Evolutionary conservation across 2,797 vertebrate genomes (phyloP).

Genomic region (Oceanodroma leucorhoa): DNA sequence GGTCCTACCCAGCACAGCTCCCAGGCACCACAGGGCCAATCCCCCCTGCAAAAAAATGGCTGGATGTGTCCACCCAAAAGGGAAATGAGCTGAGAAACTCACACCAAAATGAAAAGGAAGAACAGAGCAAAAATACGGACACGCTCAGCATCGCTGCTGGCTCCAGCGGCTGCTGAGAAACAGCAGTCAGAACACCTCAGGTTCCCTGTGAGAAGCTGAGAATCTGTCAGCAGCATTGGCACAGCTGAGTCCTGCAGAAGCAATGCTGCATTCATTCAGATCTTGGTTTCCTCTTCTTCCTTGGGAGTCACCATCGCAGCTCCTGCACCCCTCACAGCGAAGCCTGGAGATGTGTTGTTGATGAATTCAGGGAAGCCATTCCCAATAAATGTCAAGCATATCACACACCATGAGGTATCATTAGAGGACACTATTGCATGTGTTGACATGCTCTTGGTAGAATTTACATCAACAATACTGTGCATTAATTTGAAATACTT

Average conservation of each 20-base stretch:
- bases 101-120: not conserved
- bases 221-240: not conserved
- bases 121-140: not conserved
- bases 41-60: accelerated
- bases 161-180: not conserved
- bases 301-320: accelerated
- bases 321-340: not conserved
- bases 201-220: not conserved
- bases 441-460: not conserved
- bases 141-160: accelerated
- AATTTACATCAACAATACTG: not conserved
- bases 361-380: not conserved
- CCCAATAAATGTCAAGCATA: not conserved
- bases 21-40: not conserved
- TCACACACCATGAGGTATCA: not conserved
- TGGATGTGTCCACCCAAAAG: not conserved
- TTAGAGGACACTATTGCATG: not conserved
- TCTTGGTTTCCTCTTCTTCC: not conserved
- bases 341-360: not conserved
- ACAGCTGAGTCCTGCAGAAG: not conserved
- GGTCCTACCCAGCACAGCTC: not conserved
- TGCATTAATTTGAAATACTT: not conserved
- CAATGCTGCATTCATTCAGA: not conserved
- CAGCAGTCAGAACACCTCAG: not conserved
- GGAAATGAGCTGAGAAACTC: not conserved